Conservation (phyloP, 2,888 invertebrate genomes). For the Carpatolechia fugitivella region DNA sequence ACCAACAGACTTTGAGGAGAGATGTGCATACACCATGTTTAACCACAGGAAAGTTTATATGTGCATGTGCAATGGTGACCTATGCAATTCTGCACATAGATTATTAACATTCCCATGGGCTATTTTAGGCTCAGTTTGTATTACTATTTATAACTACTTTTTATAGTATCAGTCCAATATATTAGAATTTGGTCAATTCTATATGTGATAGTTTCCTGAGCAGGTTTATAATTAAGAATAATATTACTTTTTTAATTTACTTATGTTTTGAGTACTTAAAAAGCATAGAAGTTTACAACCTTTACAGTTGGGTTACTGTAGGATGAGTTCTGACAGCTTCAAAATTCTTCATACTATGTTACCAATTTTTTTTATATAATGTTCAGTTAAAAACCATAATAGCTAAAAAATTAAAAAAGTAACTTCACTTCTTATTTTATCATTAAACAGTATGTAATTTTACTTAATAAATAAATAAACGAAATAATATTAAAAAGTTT, state of each 20-base stretch:
- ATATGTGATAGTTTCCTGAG: constrained; percentile 5
- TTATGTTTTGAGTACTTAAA: not conserved
- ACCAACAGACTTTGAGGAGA: constrained; percentile 92
- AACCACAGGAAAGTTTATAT: constrained; percentile 91
- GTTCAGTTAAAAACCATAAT: too few species aligned
- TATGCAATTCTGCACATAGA: constrained; percentile 83
- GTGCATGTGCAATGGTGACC: constrained; percentile 94
- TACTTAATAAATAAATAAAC: too few species aligned
- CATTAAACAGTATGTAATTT: too few species aligned
- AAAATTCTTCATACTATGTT: too few species aligned
- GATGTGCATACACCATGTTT: constrained; percentile 92
- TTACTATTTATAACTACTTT: constrained; percentile 35
- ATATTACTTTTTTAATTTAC: not conserved
- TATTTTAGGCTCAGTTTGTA: constrained; percentile 36
- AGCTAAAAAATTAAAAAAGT: too few species aligned
- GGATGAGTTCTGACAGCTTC: too few species aligned
- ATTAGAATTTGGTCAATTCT: constrained; percentile 1
- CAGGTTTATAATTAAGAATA: too few species aligned
- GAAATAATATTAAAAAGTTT: too few species aligned
- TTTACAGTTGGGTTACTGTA: too few species aligned
- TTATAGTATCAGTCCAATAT: constrained; percentile 16
- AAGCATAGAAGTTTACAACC: too few species aligned
- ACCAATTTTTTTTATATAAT: too few species aligned
- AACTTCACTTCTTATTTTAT: too few species aligned
- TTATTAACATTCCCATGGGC: constrained; percentile 31